Evolutionary conservation across 2,113 vertebrate genomes (phyloP).

Genomic region (Tragulus kanchil): DNA sequence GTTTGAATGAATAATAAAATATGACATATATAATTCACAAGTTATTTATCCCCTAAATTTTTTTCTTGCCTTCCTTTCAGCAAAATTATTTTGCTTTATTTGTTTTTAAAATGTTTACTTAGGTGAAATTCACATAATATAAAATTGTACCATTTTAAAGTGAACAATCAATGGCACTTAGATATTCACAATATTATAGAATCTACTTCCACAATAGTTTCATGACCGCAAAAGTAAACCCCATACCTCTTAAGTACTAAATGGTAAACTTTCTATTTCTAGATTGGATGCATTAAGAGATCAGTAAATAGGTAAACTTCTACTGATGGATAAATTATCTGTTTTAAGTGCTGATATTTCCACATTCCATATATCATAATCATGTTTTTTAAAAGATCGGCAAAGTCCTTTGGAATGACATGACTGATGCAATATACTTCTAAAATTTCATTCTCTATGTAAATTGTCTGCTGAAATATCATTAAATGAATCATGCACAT

Average conservation of each 20-base stretch:
- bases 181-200: neutral
- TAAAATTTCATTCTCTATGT: neutral
- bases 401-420: constrained; percentile 18
- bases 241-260: neutral
- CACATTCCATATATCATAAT: neutral
- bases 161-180: neutral
- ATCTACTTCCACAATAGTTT: neutral
- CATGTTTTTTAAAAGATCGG: constrained; percentile 34
- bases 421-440: constrained; percentile 14
- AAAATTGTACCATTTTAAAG: constrained; percentile 21
- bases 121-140: neutral
- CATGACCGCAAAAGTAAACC: neutral
- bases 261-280: no score
- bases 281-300: constrained; percentile 9
- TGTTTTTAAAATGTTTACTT: neutral
- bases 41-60: neutral
- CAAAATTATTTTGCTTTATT: neutral
- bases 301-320: neutral
- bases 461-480: constrained; percentile 63
- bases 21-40: neutral
- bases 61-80: constrained; percentile 36
- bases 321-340: neutral
- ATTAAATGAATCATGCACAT: constrained; percentile 47
- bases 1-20: constrained; percentile 53
- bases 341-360: constrained; percentile 36